Evolutionary conservation across 2,888 invertebrate species (phyloP).

Genomic region (Boloria selene): DNA sequence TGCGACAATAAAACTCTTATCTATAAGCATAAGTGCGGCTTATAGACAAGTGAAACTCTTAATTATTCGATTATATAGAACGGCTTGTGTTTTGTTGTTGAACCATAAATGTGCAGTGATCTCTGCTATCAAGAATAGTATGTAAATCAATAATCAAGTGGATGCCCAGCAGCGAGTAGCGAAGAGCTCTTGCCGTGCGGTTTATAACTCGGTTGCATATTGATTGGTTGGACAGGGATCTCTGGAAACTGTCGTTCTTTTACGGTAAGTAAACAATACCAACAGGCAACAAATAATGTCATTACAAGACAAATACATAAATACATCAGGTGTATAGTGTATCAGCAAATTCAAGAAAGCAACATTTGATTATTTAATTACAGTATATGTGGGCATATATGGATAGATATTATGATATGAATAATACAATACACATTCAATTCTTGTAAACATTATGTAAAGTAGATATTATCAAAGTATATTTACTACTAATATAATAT

Average conservation of each 20-base stretch:
- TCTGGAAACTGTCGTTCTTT: slow-evolving; percentile 59
- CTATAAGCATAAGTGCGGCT: slow-evolving; percentile 55
- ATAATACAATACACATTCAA: no score
- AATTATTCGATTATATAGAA: slow-evolving; percentile 65
- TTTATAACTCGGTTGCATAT: slow-evolving; percentile 72
- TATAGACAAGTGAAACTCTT: slow-evolving; percentile 79
- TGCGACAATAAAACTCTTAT: slow-evolving; percentile 56
- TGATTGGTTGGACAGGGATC: slow-evolving; percentile 69
- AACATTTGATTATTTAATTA: no score
- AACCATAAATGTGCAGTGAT: slow-evolving; percentile 68
- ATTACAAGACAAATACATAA: neutral
- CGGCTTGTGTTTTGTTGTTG: slow-evolving; percentile 66
- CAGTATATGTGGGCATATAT: no score
- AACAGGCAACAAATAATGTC: neutral
- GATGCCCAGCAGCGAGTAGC: slow-evolving; percentile 61
- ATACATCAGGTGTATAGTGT: no score
- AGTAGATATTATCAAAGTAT: no score
- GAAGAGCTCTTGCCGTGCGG: slow-evolving; percentile 65
- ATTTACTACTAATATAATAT: no score
- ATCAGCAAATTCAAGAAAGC: no score
- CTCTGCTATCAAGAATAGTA: slow-evolving; percentile 64
- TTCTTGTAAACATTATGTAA: no score
- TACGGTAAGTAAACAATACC: slow-evolving; percentile 59
- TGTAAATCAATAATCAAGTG: slow-evolving; percentile 75
- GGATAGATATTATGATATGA: no score